Conservation (phyloP, 2,797 vertebrate species). For the Neosalanx taihuensis region DNA sequence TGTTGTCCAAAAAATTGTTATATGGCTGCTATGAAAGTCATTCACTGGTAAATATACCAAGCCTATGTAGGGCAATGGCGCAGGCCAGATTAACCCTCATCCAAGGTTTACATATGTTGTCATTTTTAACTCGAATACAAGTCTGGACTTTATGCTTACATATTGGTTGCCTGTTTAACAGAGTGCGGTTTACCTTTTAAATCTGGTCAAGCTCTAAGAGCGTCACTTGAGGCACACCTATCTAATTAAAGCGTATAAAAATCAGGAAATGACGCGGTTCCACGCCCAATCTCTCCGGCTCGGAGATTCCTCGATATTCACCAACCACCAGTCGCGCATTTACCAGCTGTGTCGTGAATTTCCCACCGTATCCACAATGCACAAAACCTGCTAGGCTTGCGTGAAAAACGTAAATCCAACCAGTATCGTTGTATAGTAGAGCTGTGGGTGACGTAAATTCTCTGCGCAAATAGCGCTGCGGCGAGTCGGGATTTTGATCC, state of each 20-base stretch:
- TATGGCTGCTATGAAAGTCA: too few relatives aligned
- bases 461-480: constrained; percentile 54
- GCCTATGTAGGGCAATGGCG: background rate
- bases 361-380: constrained; percentile 21
- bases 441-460: constrained; percentile 38
- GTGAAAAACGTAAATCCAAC: constrained; percentile 42
- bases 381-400: constrained; percentile 47
- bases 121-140: background rate
- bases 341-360: constrained; percentile 43
- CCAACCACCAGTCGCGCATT: constrained; percentile 62
- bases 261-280: constrained; percentile 42
- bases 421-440: constrained; percentile 10
- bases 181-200: background rate
- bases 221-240: constrained; percentile 8
- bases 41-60: background rate
- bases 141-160: background rate
- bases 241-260: constrained; percentile 24
- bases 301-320: constrained; percentile 55
- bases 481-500: constrained; percentile 8
- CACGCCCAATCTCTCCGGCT: constrained; percentile 52
- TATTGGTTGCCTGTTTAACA: background rate
- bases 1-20: too few relatives aligned
- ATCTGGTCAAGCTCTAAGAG: background rate
- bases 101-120: background rate
- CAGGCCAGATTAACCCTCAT: background rate